Base-by-base conservation (phyloP, 2,113 vertebrate species). In the Myiagra hebetior region DNA sequence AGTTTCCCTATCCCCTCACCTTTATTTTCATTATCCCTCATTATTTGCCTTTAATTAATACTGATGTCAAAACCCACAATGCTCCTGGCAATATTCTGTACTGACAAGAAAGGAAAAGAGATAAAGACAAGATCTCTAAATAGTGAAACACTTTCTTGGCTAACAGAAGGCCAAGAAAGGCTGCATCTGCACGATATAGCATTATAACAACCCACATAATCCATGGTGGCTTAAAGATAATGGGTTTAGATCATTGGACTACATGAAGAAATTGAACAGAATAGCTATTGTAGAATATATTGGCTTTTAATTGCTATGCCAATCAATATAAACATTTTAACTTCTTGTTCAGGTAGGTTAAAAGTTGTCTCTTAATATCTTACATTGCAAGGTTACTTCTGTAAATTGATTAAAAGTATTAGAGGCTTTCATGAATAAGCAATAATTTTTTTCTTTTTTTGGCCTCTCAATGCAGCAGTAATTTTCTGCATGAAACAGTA, bases 241-340 rank as follows among this genome's bases (percentile, higher is more conserved):
- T 62, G 33, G 31, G 53, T 87, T 85, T 77, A 74, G 35, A 70
- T 20, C 13, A 72, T 67, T 76, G 42, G n/a, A 65, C 14, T 64
- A 49, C 24, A 62, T 44, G 17, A 2, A 65, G 28, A 65, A 84
- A 77, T 81, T 49, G 35, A 84, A 31, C 15, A 76, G 20, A 72
- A 86, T 27, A 37, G 13, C 11, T 65, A 13, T 10, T 65, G 15
- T 26, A 84, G 27, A 65, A 72, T 82, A 60, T 49, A 59, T 44
- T 68, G 49, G 0, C 2, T 57, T 82, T 65, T 72, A 85, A 90
- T 53, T 80, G 67, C 24, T 69, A 11, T 56, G 69, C 15, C 9
- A 76, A 56, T 80, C 72, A 80, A 80, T 89, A 27, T 41, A 50
- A 52, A 37, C 13, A 62, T 91, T 88, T 93, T 80, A 83, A 69